Evolutionary conservation across 2,888 invertebrate genomes (phyloP), one percentile per base, ranked within the genome.

Genomic region (Asteroscopus sphinx): DNA sequence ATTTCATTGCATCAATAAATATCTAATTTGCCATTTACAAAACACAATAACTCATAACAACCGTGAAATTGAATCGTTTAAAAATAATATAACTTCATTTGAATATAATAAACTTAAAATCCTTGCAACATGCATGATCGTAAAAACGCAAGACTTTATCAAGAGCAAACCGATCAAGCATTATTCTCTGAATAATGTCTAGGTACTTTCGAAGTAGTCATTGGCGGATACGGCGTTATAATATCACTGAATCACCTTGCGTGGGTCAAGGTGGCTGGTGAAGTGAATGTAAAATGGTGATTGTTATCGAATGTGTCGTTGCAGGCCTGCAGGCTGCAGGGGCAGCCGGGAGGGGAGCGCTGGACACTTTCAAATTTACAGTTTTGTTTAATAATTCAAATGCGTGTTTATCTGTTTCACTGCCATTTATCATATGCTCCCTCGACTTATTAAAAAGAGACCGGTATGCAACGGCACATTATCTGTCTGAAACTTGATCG

Each of bases 241-340:
- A 91, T 90, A 91, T 88, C 87, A 91, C 90, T 90, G 87, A 90
- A 88, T 90, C 89, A 91, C 93, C 90, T 92, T 89, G 93, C 88
- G 85, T 90, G 88, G 92, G 90, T 90, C 92, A 93, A 93, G 92
- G 92, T 86, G 81, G 82, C 82, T 80, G 56, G 75, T 78, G 79
- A 87, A 91, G 92, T 91, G 93, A 93, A 93, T 92, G 93, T 91
- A 89, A 86, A 87, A 86, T 85, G 77, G 73, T 70, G 83, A 87
- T 85, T 85, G 82, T 86, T 85, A 79, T 80, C 77, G 77, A 83
- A 79, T 79, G 73, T 73, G 76, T 71, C 58, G 55, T 57, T 62
- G 49, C 48, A 39, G 52, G 58, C 69, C 33, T 70, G 60, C 52
- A 62, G 52, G 54, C 53, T 42, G 46, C 44, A 25, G 25, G 17